These are phyloP conservation scores for Pipa parva DNA, from an alignment of 2,113 vertebrate genomes.

Conservation along the genomic window DNA sequence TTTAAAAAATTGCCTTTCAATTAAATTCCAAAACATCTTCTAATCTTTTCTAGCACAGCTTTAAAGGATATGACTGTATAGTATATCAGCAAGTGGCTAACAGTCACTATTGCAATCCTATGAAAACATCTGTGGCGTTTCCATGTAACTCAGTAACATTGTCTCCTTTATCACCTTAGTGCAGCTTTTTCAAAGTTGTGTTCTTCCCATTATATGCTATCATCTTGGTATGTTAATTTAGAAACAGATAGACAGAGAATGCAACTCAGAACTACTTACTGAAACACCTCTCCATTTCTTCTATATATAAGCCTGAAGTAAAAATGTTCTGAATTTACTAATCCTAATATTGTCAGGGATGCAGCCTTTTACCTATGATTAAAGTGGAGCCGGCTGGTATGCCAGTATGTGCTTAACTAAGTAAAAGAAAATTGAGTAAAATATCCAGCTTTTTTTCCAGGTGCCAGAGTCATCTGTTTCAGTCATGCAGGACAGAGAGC, in stretches of 20 bases:
- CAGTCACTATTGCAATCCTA: conserved; percentile 29
- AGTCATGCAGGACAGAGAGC: too few species aligned
- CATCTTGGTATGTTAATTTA: conserved; percentile 22
- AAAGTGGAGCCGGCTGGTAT: too few species aligned
- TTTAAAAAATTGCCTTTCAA: neutral
- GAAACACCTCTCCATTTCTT: neutral
- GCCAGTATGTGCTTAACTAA: too few species aligned
- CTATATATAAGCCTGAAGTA: too few species aligned
- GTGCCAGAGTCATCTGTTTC: too few species aligned
- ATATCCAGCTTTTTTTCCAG: too few species aligned
- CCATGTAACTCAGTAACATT: conserved; percentile 30
- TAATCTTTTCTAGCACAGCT: conserved; percentile 21
- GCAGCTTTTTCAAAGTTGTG: conserved; percentile 28
- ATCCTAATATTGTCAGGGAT: too few species aligned
- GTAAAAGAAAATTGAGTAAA: too few species aligned
- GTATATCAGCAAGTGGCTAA: conserved; percentile 27
- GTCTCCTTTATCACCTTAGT: conserved; percentile 30
- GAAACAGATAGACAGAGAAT: conserved; percentile 4
- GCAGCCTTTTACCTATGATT: too few species aligned
- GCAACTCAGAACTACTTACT: neutral
- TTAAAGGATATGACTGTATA: conserved; percentile 15
- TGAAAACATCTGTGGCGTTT: conserved; percentile 34
- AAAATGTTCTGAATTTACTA: too few species aligned
- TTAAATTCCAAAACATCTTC: conserved; percentile 6
- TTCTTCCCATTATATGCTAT: conserved; percentile 25